phyloP scores from a whole-genome alignment of 2,888 invertebrate genomes.

The Gymnosoma rotundatum region DNA sequence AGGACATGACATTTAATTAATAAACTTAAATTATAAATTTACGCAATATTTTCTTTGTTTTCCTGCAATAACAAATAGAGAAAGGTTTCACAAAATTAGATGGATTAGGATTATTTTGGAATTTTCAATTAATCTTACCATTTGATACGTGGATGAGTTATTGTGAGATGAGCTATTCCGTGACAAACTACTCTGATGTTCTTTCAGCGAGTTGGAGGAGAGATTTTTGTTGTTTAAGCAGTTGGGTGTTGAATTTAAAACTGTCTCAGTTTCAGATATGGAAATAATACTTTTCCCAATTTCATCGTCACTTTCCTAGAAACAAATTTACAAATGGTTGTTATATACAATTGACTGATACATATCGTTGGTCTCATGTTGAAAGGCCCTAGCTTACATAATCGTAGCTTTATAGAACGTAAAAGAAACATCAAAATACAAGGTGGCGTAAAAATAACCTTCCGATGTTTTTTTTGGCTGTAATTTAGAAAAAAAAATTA shows the following conservation, averaged over 20 bases:
- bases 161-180: not conserved
- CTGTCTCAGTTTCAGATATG: conserved; percentile 76
- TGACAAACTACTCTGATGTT: not conserved
- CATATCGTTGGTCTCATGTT: not conserved
- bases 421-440: not conserved
- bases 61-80: not conserved
- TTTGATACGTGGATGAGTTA: not conserved
- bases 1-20: no score
- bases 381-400: not conserved
- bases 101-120: not conserved
- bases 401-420: no score
- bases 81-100: not conserved
- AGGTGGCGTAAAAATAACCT: no score
- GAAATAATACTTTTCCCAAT: conserved; percentile 72
- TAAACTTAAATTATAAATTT: no score
- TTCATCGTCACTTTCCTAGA: conserved; percentile 76
- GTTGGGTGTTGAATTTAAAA: conserved; percentile 79
- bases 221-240: conserved; percentile 39
- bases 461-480: no score
- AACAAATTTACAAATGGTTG: not conserved
- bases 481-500: no score
- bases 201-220: not conserved
- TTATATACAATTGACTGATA: not conserved
- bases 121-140: not conserved
- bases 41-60: not conserved